Conservation (phyloP, 2,797 vertebrate species). For the Todus mexicanus region DNA sequence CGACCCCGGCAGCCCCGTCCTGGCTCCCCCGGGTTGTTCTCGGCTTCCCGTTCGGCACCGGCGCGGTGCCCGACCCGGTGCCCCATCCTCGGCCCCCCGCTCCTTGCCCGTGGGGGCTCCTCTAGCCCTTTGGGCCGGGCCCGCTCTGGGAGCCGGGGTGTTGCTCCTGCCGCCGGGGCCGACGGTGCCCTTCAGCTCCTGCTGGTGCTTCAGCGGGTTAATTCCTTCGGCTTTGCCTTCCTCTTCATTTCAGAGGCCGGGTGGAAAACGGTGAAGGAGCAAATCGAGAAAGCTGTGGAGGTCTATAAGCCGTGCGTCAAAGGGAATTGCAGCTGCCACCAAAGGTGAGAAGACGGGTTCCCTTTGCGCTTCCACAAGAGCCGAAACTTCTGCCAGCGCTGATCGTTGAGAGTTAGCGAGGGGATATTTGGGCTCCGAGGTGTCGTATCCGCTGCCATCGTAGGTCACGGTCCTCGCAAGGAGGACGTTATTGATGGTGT, state of each 20-base stretch:
- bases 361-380: neutral
- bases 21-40: no score
- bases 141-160: fast-evolving
- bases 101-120: no score
- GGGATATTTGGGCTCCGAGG: neutral
- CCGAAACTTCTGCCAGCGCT: neutral
- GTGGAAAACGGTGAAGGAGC: conserved; percentile 67
- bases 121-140: no score
- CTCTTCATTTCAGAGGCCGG: conserved; percentile 60
- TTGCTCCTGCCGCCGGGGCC: neutral
- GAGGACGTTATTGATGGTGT: neutral
- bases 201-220: neutral
- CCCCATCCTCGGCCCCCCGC: no score
- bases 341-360: conserved; percentile 75
- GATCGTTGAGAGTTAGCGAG: neutral
- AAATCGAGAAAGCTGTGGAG: conserved; percentile 73
- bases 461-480: neutral
- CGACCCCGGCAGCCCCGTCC: no score
- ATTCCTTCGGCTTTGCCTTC: neutral
- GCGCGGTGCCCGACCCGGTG: neutral
- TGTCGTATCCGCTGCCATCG: neutral
- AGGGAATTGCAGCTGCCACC: conserved; percentile 88
- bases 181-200: neutral
- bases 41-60: no score
- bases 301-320: conserved; percentile 79